A percentile compares a stretch with the other conserved stretches of the same genome.
Evolutionary conservation across 2,797 vertebrate genomes (phyloP).

Genomic region (Hipposideros larvatus): DNA sequence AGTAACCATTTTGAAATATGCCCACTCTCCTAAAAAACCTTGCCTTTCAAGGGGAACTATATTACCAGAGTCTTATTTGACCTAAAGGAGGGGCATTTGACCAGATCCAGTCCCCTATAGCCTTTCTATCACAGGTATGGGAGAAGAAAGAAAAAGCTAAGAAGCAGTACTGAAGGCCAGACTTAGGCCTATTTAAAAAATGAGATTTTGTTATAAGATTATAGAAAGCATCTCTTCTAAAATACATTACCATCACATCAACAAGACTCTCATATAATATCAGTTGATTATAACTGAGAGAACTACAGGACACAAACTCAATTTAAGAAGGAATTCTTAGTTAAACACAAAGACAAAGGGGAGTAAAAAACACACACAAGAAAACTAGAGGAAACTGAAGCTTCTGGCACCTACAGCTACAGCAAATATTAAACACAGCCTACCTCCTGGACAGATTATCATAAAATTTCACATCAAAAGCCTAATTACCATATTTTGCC

Average conservation of each 20-base stretch:
- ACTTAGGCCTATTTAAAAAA: background rate
- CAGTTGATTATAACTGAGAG: background rate
- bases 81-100: background rate
- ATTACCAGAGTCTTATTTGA: background rate
- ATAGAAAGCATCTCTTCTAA: background rate
- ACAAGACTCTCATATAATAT: background rate
- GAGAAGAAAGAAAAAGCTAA: background rate
- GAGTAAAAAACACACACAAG: background rate
- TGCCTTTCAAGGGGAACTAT: background rate
- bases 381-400: background rate
- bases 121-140: background rate
- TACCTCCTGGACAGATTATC: background rate
- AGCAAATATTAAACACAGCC: background rate
- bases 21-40: background rate
- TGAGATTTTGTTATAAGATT: background rate
- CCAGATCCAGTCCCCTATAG: background rate
- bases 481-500: background rate
- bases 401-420: background rate
- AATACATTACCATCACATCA: background rate
- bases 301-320: background rate
- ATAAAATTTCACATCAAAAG: background rate
- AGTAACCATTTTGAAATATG: background rate
- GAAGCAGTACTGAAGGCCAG: background rate
- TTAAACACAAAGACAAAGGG: background rate
- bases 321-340: background rate